A percentile compares a stretch with the other conserved stretches of the same genome.
phyloP scores from a whole-genome alignment of 2,888 invertebrate genomes.

The Macrosiphum euphorbiae region DNA sequence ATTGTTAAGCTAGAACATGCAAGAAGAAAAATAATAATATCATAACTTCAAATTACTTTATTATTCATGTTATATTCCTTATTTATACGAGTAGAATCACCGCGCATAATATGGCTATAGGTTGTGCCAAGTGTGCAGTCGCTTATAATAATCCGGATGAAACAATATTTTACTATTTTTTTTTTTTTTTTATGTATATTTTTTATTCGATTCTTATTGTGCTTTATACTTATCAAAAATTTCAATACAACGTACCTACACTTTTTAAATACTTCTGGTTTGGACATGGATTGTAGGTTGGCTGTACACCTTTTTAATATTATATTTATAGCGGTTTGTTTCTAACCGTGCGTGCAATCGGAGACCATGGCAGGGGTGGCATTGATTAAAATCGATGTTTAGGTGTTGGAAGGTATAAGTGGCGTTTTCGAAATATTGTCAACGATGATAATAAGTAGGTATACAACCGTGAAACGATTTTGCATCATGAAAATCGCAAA shows the following conservation, averaged over 20 bases:
- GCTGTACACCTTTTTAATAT: too few species aligned
- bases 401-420: background rate
- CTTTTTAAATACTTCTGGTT: background rate
- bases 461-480: background rate
- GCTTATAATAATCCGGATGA: background rate
- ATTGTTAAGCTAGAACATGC: background rate
- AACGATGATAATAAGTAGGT: background rate
- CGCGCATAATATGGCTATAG: background rate
- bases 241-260: background rate
- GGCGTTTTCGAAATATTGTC: background rate
- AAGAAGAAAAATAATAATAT: background rate
- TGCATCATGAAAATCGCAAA: background rate
- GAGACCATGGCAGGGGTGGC: too few species aligned
- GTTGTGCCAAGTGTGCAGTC: background rate
- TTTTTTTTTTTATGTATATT: background rate
- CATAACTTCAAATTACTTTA: slow-evolving; percentile 9
- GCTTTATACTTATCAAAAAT: background rate
- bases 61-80: background rate
- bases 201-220: background rate
- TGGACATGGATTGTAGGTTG: background rate
- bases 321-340: background rate
- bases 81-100: background rate
- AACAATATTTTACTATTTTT: slow-evolving; percentile 3
- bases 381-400: background rate
- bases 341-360: background rate